Conservation (phyloP, 2,113 vertebrate species). For the Bubo bubo region DNA sequence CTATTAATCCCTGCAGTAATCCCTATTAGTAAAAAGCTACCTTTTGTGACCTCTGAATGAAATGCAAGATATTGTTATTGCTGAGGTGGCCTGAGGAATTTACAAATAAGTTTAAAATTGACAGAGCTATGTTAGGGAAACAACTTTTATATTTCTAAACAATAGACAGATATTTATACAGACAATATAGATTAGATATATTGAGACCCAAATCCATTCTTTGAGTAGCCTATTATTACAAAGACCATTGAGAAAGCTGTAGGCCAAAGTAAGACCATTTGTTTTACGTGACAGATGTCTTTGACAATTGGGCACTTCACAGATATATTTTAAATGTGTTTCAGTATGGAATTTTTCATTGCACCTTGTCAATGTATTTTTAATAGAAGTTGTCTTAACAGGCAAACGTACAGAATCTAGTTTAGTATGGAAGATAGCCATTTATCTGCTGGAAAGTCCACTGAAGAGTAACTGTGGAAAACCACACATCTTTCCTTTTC, state of each 20-base stretch:
- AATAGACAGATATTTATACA: background rate
- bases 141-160: background rate
- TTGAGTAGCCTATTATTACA: background rate
- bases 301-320: background rate
- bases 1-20: background rate
- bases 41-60: background rate
- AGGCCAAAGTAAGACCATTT: background rate
- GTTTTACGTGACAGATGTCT: background rate
- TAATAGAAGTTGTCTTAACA: background rate
- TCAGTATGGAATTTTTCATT: background rate
- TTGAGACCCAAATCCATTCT: background rate
- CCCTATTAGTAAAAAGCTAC: background rate
- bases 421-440: background rate
- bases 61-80: background rate
- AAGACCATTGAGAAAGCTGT: background rate
- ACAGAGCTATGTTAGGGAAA: background rate
- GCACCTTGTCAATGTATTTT: background rate
- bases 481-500: background rate
- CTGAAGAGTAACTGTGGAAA: background rate
- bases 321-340: background rate
- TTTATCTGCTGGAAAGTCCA: background rate
- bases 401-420: background rate
- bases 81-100: background rate
- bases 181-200: background rate
- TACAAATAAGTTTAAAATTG: background rate